phyloP scores from a whole-genome alignment of 1,140 invertebrate genomes.

The Drosophila ananassae region DNA sequence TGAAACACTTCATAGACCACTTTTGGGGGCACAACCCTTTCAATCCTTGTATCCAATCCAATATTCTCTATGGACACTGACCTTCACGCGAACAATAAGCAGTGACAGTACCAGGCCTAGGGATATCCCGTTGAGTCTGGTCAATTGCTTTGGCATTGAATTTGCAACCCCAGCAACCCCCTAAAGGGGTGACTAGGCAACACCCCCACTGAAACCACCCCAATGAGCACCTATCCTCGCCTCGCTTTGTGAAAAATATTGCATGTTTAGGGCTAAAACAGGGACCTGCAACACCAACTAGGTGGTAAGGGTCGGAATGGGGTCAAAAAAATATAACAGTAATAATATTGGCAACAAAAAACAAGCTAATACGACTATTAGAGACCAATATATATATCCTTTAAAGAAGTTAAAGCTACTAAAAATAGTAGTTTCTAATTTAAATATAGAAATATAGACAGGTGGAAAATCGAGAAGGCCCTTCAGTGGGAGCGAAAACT shows the following conservation, averaged over 20 bases:
- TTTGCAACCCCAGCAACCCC: slow-evolving; percentile 36
- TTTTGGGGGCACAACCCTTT: slow-evolving; percentile 5
- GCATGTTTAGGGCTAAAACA: slow-evolving; percentile 44
- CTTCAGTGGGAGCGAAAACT: slow-evolving; percentile 22
- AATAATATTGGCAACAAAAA: slow-evolving; percentile 29
- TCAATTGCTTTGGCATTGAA: slow-evolving; percentile 67
- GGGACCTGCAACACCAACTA: neutral
- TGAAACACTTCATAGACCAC: no score
- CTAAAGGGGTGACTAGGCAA: slow-evolving; percentile 36
- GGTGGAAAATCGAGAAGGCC: slow-evolving; percentile 34
- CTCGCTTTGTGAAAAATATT: slow-evolving; percentile 17
- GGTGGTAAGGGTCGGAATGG: slow-evolving; percentile 44
- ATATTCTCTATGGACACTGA: slow-evolving; percentile 26
- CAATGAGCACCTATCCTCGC: neutral
- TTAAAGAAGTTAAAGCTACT: neutral
- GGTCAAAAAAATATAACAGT: slow-evolving; percentile 48
- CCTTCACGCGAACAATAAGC: slow-evolving; percentile 21
- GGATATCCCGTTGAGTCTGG: slow-evolving; percentile 51
- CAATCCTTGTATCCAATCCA: slow-evolving; percentile 23
- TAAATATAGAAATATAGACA: slow-evolving; percentile 1
- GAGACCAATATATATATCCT: neutral
- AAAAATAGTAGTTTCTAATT: no score
- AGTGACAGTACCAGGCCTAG: slow-evolving; percentile 4
- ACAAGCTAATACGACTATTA: slow-evolving; percentile 7
- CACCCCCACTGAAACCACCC: slow-evolving; percentile 12